Conservation (phyloP, 2,113 vertebrate species). For the Azemiops feae region DNA sequence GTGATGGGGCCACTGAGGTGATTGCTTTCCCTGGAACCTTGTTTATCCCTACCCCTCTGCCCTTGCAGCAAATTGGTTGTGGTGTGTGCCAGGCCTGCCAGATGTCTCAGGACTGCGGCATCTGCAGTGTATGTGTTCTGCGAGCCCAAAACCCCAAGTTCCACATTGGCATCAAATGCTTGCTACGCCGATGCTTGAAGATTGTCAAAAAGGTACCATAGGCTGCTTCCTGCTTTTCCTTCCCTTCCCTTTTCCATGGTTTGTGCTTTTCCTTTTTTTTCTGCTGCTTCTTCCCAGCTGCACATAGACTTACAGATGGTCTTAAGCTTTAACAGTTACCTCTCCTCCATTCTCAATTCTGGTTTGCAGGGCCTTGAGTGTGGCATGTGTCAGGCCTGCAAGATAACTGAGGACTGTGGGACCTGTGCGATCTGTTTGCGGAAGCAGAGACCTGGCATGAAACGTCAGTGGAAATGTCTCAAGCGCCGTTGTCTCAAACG, state of each 20-base stretch:
- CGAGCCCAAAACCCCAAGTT: conserved; percentile 55
- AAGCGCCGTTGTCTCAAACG: conserved; percentile 62
- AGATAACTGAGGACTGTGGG: conserved; percentile 78
- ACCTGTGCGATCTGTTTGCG: conserved; percentile 78
- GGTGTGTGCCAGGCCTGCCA: conserved; percentile 65
- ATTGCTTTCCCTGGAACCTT: conserved; percentile 3
- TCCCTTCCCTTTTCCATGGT: conserved; percentile 4
- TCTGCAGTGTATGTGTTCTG: conserved; percentile 63
- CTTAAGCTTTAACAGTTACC: neutral
- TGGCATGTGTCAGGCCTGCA: conserved; percentile 82
- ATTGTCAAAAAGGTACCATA: conserved; percentile 63
- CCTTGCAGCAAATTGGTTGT: conserved; percentile 65
- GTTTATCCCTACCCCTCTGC: conserved; percentile 17
- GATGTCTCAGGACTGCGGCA: conserved; percentile 65
- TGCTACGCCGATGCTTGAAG: conserved; percentile 65
- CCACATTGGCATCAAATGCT: conserved; percentile 63
- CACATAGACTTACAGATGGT: neutral
- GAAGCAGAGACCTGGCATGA: conserved; percentile 58
- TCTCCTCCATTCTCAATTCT: neutral
- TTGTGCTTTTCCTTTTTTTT: neutral
- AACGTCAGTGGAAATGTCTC: conserved; percentile 65
- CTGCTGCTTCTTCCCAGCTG: conserved; percentile 27
- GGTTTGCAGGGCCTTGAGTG: conserved; percentile 78
- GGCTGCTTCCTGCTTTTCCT: conserved; percentile 14
- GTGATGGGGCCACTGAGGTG: neutral